phyloP scores from a whole-genome alignment of 2,113 vertebrate genomes.

The Thamnophis sirtalis region DNA sequence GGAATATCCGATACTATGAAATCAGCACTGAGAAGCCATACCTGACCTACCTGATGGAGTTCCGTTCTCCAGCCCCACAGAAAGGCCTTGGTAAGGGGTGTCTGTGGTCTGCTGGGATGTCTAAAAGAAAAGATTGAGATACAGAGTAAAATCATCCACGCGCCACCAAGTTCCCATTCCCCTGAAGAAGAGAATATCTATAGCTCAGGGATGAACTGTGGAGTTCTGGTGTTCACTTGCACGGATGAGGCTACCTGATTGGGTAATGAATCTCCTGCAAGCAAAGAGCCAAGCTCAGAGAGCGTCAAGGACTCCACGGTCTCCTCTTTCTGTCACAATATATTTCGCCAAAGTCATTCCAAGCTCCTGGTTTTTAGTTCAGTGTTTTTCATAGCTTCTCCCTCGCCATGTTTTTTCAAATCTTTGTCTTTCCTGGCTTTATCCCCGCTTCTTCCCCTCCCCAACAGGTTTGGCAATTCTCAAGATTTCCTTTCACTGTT shows the following conservation, averaged over 20 bases:
- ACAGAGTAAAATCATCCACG: neutral
- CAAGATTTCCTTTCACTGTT: neutral
- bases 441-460: neutral
- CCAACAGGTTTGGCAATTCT: neutral
- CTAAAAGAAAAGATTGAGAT: neutral
- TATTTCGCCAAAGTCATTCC: neutral
- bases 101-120: no score
- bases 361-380: neutral
- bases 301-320: neutral
- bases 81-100: slow-evolving; percentile 87
- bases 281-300: neutral
- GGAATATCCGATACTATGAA: slow-evolving; percentile 98
- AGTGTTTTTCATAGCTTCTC: rapidly evolving
- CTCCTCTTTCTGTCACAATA: neutral
- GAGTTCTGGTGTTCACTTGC: neutral
- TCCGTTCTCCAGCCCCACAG: slow-evolving; percentile 89
- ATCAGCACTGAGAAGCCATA: slow-evolving; percentile 90
- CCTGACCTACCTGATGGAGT: slow-evolving; percentile 95
- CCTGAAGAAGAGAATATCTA: neutral
- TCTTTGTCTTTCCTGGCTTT: neutral
- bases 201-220: neutral
- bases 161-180: neutral
- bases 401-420: neutral
- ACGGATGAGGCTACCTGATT: neutral
- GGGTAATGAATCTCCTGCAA: neutral